Conservation (phyloP, 2,888 invertebrate species). For the Danaus chrysippus region DNA sequence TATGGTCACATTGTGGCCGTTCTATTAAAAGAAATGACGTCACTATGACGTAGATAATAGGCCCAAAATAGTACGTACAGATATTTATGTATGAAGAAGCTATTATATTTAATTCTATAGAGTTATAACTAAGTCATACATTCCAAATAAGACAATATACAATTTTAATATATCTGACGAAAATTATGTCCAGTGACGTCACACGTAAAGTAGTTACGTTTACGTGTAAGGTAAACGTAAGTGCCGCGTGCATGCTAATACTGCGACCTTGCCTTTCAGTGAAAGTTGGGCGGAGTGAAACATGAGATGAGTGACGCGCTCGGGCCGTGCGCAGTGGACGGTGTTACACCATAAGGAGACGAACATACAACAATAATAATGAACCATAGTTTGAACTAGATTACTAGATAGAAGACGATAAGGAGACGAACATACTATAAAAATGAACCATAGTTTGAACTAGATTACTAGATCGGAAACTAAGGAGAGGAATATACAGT, state of each 20-base stretch:
- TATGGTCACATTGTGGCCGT: background rate
- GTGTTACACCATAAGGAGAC: constrained; percentile 32
- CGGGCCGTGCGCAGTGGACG: constrained; percentile 73
- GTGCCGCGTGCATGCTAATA: constrained; percentile 28
- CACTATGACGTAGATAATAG: constrained; percentile 6
- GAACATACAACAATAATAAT: background rate
- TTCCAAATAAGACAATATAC: too few species aligned
- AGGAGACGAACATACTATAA: too few species aligned
- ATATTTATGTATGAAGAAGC: too few species aligned
- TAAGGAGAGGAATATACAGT: too few species aligned
- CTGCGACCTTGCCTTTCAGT: constrained; percentile 45
- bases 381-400: too few species aligned
- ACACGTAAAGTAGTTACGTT: background rate
- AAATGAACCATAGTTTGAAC: too few species aligned
- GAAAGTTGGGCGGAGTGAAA: constrained; percentile 64
- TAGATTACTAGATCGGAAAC: too few species aligned
- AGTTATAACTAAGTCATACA: too few species aligned
- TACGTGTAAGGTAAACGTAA: constrained; percentile 5
- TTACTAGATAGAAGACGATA: too few species aligned
- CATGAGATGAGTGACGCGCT: constrained; percentile 67
- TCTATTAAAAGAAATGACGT: background rate
- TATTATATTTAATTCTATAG: too few species aligned
- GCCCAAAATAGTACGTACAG: too few species aligned
- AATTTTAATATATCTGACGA: background rate
- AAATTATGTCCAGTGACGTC: constrained; percentile 7